Evolutionary conservation across 2,888 invertebrate species (phyloP), one percentile per base, ranked within the genome.

Genomic region (Amphipyra tragopoginis): DNA sequence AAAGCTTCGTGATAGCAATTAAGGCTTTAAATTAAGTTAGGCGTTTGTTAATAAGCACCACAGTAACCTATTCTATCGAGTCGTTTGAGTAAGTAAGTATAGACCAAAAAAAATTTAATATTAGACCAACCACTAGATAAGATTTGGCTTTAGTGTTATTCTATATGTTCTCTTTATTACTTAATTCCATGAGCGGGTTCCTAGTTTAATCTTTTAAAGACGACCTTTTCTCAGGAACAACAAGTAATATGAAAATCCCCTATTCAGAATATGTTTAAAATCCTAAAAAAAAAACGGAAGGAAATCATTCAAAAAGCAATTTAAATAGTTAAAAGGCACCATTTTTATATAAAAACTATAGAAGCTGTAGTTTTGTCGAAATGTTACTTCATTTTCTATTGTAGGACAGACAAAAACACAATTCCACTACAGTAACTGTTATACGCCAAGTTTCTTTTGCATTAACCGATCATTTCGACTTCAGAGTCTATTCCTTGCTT

Each of bases 251-350:
- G 21, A 36, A 40, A 36, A 38, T 51, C 21, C 21, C 47, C 15
- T 38, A 43, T 51, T 43, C 39, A 34, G 34, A 52, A 48, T 9
- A 43, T 62, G 43, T 53, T 50, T 15, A 47, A 40, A 15, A 48
- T 44, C 21, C 9, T 13, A 40, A 36, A 71, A 51, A 29, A 4
- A 29, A 43, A 42, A 38, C 38, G 9, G 5, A 11, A 48, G 33
- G n/a, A 40, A 42, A 54, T 59, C 51, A 1, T 59, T 54, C 47
- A 15, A 48, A 59, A 54, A 54, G 39, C 7, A 36, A 47, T 47
- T 14, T 53, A 43, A 44, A 11, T 53, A 53, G 43, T 38, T 26
- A 39, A 26, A 50, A 43, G 15, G 11, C 43, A 9, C 9, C 14
- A 42, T 42, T 42, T 15, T 42, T 15, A 9, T 36, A 15, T 9